phyloP scores from a whole-genome alignment of 2,888 invertebrate genomes.

The Acleris literana region DNA sequence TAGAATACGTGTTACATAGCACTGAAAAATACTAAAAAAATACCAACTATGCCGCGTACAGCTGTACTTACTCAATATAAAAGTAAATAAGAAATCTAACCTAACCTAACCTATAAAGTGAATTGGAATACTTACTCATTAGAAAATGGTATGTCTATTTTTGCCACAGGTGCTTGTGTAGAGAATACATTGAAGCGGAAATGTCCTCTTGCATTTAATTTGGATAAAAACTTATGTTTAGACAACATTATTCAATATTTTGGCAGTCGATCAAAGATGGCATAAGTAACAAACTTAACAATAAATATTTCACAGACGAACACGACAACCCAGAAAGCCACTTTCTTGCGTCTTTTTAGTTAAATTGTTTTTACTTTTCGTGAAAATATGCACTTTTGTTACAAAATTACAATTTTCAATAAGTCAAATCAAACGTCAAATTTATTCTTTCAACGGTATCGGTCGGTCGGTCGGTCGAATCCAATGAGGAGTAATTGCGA shows the following conservation, averaged over 20 bases:
- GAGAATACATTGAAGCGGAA: constrained; percentile 54
- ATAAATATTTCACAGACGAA: background rate
- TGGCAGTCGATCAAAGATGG: constrained; percentile 39
- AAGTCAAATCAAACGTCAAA: too few species aligned
- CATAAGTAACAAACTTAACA: constrained; percentile 23
- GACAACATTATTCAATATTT: constrained; percentile 58
- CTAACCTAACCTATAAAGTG: constrained; percentile 54
- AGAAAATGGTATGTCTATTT: constrained; percentile 80
- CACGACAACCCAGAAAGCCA: background rate
- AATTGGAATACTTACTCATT: constrained; percentile 81
- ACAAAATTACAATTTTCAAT: background rate
- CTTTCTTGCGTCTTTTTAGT: background rate
- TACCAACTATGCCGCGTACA: too few species aligned
- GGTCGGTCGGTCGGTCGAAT: too few species aligned
- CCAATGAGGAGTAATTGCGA: too few species aligned
- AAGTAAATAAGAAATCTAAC: constrained; percentile 23
- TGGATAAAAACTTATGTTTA: constrained; percentile 57
- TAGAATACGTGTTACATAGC: too few species aligned
- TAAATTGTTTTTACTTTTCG: background rate
- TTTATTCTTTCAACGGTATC: too few species aligned
- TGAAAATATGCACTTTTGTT: background rate
- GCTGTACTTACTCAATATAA: too few species aligned
- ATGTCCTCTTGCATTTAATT: constrained; percentile 50
- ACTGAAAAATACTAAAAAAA: too few species aligned
- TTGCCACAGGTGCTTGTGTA: constrained; percentile 57